These are phyloP conservation scores for Drosophila burlai DNA, from an alignment of 1,140 invertebrate genomes.

Conservation along the genomic window DNA sequence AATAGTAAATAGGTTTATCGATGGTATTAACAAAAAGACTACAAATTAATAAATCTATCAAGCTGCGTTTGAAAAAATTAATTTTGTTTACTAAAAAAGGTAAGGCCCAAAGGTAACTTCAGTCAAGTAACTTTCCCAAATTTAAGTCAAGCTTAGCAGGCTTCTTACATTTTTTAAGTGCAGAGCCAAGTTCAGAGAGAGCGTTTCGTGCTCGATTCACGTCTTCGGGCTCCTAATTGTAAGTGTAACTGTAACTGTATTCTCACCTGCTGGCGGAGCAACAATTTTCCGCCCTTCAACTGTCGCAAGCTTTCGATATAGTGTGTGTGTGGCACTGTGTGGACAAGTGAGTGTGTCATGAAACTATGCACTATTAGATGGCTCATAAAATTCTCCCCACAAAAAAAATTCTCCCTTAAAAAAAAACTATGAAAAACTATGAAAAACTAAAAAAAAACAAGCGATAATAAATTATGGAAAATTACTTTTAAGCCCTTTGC, in stretches of 20 bases:
- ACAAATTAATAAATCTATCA: too few species aligned
- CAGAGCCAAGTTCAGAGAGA: constrained; percentile 7
- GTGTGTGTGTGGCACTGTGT: too few species aligned
- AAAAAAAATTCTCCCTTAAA: constrained; percentile 19
- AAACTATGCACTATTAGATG: constrained; percentile 42
- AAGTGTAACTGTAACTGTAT: constrained; percentile 30
- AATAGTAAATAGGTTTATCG: too few species aligned
- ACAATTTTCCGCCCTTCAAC: constrained; percentile 64
- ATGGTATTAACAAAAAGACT: not conserved
- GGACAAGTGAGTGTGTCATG: too few species aligned
- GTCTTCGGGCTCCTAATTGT: constrained; percentile 42
- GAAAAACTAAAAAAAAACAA: not conserved
- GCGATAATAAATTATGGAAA: constrained; percentile 39
- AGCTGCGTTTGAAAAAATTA: not conserved
- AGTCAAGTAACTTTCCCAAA: not conserved
- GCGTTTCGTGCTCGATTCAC: constrained; percentile 7
- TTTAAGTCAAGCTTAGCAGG: not conserved
- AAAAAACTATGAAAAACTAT: too few species aligned
- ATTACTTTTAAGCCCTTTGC: constrained; percentile 31
- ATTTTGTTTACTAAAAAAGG: not conserved
- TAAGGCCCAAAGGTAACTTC: not conserved
- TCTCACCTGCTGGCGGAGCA: constrained; percentile 57
- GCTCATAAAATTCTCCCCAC: constrained; percentile 35
- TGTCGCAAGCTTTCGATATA: not conserved
- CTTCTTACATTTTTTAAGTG: not conserved